These are phyloP conservation scores for Glomeris marginata DNA, from an alignment of 2,888 invertebrate genomes.

Conservation along the genomic window DNA sequence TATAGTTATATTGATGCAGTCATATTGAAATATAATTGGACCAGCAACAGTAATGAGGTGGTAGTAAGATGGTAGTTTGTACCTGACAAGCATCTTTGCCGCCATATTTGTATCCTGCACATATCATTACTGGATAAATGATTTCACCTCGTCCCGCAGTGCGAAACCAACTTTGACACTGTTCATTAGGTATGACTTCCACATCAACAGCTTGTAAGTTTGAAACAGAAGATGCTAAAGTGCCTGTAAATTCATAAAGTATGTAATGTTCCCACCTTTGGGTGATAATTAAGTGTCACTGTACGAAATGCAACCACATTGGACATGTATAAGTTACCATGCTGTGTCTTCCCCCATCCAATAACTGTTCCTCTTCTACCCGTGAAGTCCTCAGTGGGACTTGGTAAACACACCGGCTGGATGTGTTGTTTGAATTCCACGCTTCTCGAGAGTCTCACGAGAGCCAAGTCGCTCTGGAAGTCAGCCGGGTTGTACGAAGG, in stretches of 20 bases:
- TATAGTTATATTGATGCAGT: too few relatives aligned
- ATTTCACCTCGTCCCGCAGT: constrained; percentile 77
- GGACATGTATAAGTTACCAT: constrained; percentile 43
- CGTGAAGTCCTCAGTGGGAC: constrained; percentile 55
- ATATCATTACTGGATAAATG: constrained; percentile 84
- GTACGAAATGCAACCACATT: constrained; percentile 11
- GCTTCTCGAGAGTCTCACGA: constrained; percentile 43
- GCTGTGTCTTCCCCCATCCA: constrained; percentile 82
- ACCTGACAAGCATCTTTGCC: constrained; percentile 44
- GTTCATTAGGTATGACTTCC: constrained; percentile 65
- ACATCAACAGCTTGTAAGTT: constrained; percentile 46
- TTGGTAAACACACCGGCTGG: constrained; percentile 74
- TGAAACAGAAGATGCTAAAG: constrained; percentile 53
- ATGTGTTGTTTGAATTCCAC: constrained; percentile 85
- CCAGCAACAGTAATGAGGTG: too few relatives aligned
- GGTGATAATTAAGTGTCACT: background rate
- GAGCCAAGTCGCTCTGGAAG: constrained; percentile 76
- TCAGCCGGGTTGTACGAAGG: constrained; percentile 80
- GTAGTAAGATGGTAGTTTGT: constrained; percentile 12
- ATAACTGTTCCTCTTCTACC: constrained; percentile 79
- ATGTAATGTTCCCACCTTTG: background rate
- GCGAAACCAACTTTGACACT: constrained; percentile 84
- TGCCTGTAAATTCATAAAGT: background rate
- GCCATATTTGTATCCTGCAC: constrained; percentile 85
- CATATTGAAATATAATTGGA: too few relatives aligned